Evolutionary conservation across 1,140 invertebrate species (phyloP).

Genomic region (Bombus consobrinus): DNA sequence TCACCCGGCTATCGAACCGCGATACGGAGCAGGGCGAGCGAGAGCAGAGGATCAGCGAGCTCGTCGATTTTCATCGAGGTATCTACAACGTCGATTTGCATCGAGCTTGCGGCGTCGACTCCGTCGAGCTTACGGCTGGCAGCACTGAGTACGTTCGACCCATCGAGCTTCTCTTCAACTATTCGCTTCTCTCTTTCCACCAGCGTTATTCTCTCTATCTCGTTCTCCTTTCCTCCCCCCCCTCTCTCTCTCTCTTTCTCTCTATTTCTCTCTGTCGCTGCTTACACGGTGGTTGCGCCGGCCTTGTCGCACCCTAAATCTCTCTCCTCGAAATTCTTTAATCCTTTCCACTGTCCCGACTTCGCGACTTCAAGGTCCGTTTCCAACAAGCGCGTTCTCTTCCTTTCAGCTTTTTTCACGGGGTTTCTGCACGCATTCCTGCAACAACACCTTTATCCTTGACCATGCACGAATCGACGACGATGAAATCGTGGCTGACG

Average conservation of each 20-base stretch:
- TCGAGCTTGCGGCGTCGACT: constrained; percentile 60
- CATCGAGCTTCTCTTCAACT: constrained; percentile 50
- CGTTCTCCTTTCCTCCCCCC: background rate
- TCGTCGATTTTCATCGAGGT: constrained; percentile 45
- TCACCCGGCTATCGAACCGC: constrained; percentile 61
- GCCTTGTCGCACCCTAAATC: constrained; percentile 26
- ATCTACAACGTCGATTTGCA: constrained; percentile 54
- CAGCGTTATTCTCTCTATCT: background rate
- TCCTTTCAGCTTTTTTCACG: background rate
- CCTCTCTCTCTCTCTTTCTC: background rate
- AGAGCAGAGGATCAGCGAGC: background rate
- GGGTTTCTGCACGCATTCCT: too few species aligned
- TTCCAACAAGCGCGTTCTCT: background rate
- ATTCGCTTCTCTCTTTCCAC: constrained; percentile 5
- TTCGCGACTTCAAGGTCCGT: constrained; percentile 6
- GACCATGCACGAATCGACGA: background rate
- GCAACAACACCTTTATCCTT: background rate
- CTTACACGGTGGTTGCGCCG: constrained; percentile 26
- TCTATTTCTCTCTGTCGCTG: background rate
- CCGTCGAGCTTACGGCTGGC: constrained; percentile 53
- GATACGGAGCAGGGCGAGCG: constrained; percentile 1
- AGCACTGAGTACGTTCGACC: constrained; percentile 51
- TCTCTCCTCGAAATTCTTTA: constrained; percentile 15
- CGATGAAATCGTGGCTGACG: background rate
- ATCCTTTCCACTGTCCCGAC: constrained; percentile 12